Evolutionary conservation across 30 jellyfish, hydroid and myxozoan genomes (phyloP).

Genomic region (Catostylus mosaicus): DNA sequence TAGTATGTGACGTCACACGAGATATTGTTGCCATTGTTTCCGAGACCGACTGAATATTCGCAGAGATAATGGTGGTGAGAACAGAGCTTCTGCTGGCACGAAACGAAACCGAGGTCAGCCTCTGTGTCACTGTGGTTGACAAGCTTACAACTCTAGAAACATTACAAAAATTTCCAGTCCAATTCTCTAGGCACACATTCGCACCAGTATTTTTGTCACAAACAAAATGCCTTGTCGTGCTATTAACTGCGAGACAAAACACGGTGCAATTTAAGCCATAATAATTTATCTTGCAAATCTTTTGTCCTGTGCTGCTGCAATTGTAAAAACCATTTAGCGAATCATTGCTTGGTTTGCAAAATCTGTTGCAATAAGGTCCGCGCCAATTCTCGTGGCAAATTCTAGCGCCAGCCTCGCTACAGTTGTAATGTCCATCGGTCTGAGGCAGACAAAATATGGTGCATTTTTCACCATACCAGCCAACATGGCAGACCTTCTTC

Average conservation of each 20-base stretch:
- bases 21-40: too few relatives aligned
- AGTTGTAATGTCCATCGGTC: slow-evolving; percentile 59
- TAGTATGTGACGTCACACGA: too few relatives aligned
- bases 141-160: neutral
- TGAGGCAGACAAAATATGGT: slow-evolving; percentile 45
- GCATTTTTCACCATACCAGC: slow-evolving; percentile 63
- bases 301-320: slow-evolving; percentile 38
- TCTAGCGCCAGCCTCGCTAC: slow-evolving; percentile 52
- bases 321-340: neutral
- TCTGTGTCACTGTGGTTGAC: neutral
- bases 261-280: slow-evolving; percentile 60
- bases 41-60: neutral
- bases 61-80: neutral
- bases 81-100: neutral
- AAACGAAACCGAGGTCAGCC: neutral
- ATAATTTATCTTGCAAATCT: slow-evolving; percentile 31
- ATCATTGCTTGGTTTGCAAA: slow-evolving; percentile 40
- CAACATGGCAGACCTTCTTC: slow-evolving; percentile 17
- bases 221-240: neutral
- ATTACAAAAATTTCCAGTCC: slow-evolving; percentile 58
- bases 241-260: slow-evolving; percentile 6
- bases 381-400: slow-evolving; percentile 63
- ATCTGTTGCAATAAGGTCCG: slow-evolving; percentile 38
- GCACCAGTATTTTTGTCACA: slow-evolving; percentile 67
- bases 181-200: slow-evolving; percentile 24